phyloP scores from a whole-genome alignment of 2,113 vertebrate genomes.

The Istiophorus platypterus region DNA sequence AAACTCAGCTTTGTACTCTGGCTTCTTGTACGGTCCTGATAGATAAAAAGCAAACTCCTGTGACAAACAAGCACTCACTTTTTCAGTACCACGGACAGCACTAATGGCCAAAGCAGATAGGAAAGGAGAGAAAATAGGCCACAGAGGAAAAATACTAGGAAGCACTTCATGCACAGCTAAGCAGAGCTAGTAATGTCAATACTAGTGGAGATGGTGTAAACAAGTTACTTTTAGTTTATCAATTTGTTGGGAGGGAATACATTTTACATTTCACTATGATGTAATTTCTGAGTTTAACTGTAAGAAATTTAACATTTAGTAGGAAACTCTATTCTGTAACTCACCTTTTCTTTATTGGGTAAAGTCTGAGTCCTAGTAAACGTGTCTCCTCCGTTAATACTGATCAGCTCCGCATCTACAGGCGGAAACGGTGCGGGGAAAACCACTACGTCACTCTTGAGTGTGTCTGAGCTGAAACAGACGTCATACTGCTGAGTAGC shows the following conservation, averaged over 20 bases:
- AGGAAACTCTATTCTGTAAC: background rate
- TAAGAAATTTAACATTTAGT: background rate
- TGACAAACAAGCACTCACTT: background rate
- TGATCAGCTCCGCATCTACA: conserved; percentile 78
- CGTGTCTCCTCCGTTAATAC: conserved; percentile 78
- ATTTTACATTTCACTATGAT: too few relatives aligned
- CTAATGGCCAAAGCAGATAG: background rate
- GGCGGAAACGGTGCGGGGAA: conserved; percentile 67
- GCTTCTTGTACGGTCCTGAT: background rate
- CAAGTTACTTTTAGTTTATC: background rate
- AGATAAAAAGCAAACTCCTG: background rate
- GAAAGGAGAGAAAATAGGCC: background rate
- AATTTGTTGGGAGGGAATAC: background rate
- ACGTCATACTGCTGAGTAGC: conserved; percentile 81
- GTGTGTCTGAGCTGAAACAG: conserved; percentile 81
- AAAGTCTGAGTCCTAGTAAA: conserved; percentile 77
- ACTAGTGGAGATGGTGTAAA: too few relatives aligned
- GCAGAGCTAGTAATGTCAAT: too few relatives aligned
- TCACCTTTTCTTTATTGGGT: conserved; percentile 67
- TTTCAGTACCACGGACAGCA: conserved; percentile 76
- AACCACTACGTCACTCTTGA: conserved; percentile 80
- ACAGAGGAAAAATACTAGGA: background rate
- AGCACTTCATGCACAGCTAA: background rate
- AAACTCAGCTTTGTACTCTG: too few relatives aligned
- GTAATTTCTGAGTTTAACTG: background rate